Base-by-base conservation (phyloP, 2,113 vertebrate species). In the Apodemus speciosus region DNA sequence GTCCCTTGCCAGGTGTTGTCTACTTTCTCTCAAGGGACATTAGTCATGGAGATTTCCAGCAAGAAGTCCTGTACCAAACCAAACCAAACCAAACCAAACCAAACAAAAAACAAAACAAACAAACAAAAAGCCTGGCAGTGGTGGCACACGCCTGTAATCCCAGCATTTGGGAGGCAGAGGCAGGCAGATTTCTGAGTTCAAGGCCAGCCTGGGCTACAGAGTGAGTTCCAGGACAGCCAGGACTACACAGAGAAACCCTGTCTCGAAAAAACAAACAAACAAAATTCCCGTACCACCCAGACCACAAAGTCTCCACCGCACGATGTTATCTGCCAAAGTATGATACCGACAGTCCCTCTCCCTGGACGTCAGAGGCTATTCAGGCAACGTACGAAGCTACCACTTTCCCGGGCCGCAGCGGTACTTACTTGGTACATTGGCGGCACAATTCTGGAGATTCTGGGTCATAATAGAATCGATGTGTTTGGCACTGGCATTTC, bases 391-490 rank as follows among this genome's bases (percentile, higher is more conserved):
- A 83, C 15, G 62, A 83, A 60, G 79, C 56, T 38, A 60, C 6
- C 53, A 27, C 77, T 6, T 14, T 9, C 56, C 68, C 18, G 32
- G 4, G 4, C 51, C 43, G 40, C 27, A 3, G 23, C 6, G 69
- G 25, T 64, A 85, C 77, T 35, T 79, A 95, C 94, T 8, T 30
- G 35, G 32, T 53, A 27, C 85, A 88, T 0, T 0, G 60, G 0
- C 0, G 10, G 62, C 90, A 95, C 35, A 0, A 0, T 5, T 89
- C 86, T 4, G 0, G 1, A 30, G 0, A 4, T 20, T 4, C 30
- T 0, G 1, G 3, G 1, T 3, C 16, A 27, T 3, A 8, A 9
- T 51, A 43, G 73, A 51, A 85, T 11, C 4, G 16, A 30, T 46
- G 25, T 0, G 3, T 0, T 13, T 0, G 20, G 72, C 95, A 93